Evolutionary conservation across 2,113 vertebrate genomes (phyloP).

Genomic region (Taxidea taxus): DNA sequence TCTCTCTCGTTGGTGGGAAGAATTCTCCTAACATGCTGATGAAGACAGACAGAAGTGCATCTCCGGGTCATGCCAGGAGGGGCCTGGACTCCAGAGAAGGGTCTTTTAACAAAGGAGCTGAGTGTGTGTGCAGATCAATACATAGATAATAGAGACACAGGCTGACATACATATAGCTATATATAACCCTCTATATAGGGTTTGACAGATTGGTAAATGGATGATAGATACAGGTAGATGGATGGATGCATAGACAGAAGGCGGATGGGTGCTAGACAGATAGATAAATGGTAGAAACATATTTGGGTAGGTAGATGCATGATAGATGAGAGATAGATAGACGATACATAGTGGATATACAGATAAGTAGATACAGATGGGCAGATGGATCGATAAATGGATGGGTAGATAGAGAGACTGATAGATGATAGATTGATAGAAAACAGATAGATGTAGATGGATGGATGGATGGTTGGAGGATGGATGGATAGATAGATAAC

Average conservation of each 20-base stretch:
- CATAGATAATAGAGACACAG: neutral
- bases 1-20: neutral
- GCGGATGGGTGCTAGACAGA: neutral
- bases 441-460: neutral
- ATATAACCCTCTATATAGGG: too few relatives aligned
- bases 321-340: neutral
- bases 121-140: neutral
- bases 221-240: neutral
- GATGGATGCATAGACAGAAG: too few relatives aligned
- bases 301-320: neutral
- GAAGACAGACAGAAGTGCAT: neutral
- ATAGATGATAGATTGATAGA: neutral
- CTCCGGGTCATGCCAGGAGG: too few relatives aligned
- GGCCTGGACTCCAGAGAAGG: neutral
- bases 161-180: too few relatives aligned
- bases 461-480: accelerated
- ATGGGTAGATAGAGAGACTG: neutral
- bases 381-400: too few relatives aligned
- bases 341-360: neutral
- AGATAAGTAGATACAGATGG: neutral
- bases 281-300: neutral
- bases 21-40: neutral
- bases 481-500: neutral
- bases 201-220: neutral
- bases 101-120: neutral